Evolutionary conservation across 2,113 vertebrate species (phyloP).

Genomic region (Actenoides lindsayi): DNA sequence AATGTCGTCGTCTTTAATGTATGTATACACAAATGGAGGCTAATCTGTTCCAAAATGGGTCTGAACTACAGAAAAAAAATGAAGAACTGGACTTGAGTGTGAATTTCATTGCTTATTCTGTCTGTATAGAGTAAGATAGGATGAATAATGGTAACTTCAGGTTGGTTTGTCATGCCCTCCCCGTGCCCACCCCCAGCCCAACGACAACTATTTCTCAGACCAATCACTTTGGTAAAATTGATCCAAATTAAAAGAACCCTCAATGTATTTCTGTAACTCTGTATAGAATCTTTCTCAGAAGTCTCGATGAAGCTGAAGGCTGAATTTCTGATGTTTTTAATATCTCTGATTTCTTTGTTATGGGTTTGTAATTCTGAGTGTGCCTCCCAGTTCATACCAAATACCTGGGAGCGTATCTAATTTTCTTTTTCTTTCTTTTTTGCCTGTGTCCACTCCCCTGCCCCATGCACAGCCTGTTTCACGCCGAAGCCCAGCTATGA

Average conservation of each 20-base stretch:
- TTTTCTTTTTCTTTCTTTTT: not conserved
- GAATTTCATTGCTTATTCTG: not conserved
- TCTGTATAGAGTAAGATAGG: not conserved
- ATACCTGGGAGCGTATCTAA: fast-evolving
- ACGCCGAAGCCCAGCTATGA: not conserved
- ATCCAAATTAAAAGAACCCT: not conserved
- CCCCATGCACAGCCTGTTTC: not conserved
- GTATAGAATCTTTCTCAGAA: not conserved
- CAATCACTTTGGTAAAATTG: not conserved
- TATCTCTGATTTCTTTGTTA: not conserved
- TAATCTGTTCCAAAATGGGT: not conserved
- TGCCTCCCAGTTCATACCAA: not conserved
- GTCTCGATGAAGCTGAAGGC: not conserved
- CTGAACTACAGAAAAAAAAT: not conserved
- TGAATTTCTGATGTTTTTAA: not conserved
- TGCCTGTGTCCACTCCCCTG: not conserved
- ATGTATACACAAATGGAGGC: not conserved
- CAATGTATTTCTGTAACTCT: not conserved
- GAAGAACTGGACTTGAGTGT: not conserved
- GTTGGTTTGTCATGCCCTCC: not conserved
- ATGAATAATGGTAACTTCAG: not conserved
- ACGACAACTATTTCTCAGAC: not conserved
- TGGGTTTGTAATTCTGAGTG: not conserved
- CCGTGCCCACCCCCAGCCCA: fast-evolving
- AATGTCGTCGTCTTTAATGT: not conserved